phyloP scores from a whole-genome alignment of 2,113 vertebrate genomes.

The Gavia stellata region DNA sequence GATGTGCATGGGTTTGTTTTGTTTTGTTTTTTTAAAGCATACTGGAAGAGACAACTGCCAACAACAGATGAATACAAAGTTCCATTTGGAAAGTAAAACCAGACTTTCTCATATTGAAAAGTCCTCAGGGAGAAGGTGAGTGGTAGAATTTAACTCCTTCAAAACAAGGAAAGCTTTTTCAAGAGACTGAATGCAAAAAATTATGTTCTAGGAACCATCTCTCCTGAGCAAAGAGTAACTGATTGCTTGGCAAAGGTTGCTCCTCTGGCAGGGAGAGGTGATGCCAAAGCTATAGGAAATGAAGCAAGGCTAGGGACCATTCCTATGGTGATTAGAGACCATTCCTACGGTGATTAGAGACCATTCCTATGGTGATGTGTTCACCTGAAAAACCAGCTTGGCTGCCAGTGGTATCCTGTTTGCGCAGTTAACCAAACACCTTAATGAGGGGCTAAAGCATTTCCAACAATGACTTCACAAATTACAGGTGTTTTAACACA shows the following conservation, averaged over 20 bases:
- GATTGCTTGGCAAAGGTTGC: neutral
- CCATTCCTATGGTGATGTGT: neutral
- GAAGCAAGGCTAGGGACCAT: conserved; percentile 1
- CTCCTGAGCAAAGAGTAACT: neutral
- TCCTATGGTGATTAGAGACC: neutral
- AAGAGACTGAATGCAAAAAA: neutral
- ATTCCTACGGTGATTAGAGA: neutral
- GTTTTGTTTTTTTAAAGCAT: neutral
- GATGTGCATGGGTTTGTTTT: neutral
- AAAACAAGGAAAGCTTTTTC: neutral
- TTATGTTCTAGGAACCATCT: neutral
- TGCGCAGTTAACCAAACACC: conserved; percentile 26
- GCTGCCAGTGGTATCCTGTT: conserved; percentile 32
- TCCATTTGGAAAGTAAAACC: neutral
- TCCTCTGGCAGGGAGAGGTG: neutral
- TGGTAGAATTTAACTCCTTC: neutral
- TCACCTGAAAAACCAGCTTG: conserved; percentile 59
- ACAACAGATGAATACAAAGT: neutral
- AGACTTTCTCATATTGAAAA: neutral
- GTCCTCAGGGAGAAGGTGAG: neutral
- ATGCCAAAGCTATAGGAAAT: conserved; percentile 32
- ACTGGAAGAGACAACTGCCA: neutral
- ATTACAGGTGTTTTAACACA: conserved; percentile 57
- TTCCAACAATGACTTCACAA: conserved; percentile 50
- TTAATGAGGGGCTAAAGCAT: conserved; percentile 54